phyloP scores from a whole-genome alignment of 2,113 vertebrate genomes.

The Dendrocopos noguchii region DNA sequence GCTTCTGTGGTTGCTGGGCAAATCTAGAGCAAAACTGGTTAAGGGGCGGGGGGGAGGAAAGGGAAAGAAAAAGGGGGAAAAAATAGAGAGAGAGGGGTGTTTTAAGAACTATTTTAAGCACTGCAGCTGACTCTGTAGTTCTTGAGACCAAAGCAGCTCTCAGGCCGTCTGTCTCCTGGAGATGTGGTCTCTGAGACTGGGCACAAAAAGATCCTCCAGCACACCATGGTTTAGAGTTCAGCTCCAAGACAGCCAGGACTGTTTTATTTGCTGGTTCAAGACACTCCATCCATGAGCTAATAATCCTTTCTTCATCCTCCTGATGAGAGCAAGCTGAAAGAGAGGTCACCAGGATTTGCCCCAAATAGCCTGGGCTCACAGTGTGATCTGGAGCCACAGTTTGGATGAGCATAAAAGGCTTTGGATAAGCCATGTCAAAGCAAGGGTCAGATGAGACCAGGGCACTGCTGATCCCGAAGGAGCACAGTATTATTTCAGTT shows the following conservation, averaged over 20 bases:
- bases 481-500: neutral
- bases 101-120: neutral
- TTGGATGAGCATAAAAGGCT: slow-evolving; percentile 54
- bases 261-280: neutral
- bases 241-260: neutral
- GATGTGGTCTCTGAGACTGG: neutral
- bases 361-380: neutral
- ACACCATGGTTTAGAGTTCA: neutral
- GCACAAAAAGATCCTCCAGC: neutral
- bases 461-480: neutral
- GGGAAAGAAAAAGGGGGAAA: no score
- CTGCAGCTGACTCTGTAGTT: neutral
- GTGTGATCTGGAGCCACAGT: neutral
- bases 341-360: slow-evolving; percentile 42
- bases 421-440: slow-evolving; percentile 21
- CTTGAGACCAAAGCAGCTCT: neutral
- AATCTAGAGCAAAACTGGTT: neutral
- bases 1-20: neutral
- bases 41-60: neutral
- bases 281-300: neutral
- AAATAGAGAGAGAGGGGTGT: neutral
- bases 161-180: slow-evolving; percentile 37
- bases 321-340: neutral
- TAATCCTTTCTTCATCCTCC: slow-evolving; percentile 30
- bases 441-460: slow-evolving; percentile 25